Evolutionary conservation across 2,113 vertebrate species (phyloP).

Genomic region (Tragelaphus strepsiceros): DNA sequence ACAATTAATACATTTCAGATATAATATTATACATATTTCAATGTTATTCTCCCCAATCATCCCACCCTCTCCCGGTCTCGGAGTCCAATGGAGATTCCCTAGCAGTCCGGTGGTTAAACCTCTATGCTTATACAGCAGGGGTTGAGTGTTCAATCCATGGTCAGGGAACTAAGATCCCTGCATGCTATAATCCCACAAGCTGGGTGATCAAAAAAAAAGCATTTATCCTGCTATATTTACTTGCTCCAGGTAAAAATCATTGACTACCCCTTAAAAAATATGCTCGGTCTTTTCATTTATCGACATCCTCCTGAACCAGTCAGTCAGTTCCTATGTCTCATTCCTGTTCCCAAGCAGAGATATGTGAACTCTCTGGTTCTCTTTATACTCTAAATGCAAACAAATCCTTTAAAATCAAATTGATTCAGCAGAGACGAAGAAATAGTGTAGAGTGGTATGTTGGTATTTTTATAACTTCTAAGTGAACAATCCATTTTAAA

Average conservation of each 20-base stretch:
- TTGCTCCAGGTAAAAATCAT: background rate
- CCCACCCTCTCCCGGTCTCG: no score
- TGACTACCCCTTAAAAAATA: background rate
- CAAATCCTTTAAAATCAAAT: conserved; percentile 39
- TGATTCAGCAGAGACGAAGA: background rate
- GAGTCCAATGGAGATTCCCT: background rate
- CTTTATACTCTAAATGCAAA: background rate
- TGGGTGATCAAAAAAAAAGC: background rate
- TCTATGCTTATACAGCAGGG: background rate
- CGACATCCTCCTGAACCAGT: background rate
- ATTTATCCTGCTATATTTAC: background rate
- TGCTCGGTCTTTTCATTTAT: background rate
- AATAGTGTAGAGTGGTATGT: background rate
- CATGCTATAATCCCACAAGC: background rate
- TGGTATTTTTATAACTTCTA: conserved; percentile 62
- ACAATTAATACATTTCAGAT: no score
- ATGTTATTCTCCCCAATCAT: no score
- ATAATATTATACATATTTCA: no score
- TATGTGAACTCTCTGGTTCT: background rate
- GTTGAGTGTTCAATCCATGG: background rate
- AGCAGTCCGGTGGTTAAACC: background rate
- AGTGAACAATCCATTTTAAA: conserved; percentile 57
- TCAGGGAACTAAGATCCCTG: background rate
- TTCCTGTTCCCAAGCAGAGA: background rate
- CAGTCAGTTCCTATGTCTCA: background rate